Evolutionary conservation across 2,113 vertebrate genomes (phyloP).

Genomic region (Alaudala cheleensis): DNA sequence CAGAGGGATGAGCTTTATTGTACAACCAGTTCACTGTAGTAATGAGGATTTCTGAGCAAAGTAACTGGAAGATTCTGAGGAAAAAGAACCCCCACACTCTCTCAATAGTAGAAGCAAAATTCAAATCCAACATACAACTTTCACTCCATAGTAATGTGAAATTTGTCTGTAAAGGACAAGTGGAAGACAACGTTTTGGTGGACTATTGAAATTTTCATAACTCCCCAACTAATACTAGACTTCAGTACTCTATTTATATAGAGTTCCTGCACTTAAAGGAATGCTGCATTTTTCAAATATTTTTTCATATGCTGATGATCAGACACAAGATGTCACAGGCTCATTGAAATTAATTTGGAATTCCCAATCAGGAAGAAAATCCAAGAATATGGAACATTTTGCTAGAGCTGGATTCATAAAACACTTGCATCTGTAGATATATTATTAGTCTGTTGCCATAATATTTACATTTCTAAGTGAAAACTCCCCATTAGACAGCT

Average conservation of each 20-base stretch:
- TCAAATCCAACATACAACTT: neutral
- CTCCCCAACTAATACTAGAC: neutral
- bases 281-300: neutral
- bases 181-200: neutral
- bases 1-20: neutral
- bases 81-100: neutral
- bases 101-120: neutral
- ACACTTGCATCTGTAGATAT: neutral
- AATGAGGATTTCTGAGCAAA: neutral
- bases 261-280: neutral
- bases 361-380: neutral
- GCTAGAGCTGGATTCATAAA: neutral
- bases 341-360: neutral
- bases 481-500: neutral
- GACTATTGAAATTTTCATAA: neutral
- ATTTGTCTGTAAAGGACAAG: neutral
- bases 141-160: neutral
- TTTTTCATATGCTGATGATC: neutral
- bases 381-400: neutral
- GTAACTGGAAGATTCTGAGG: neutral
- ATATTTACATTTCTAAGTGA: neutral
- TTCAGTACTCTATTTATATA: neutral
- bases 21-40: fast-evolving
- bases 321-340: neutral
- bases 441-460: neutral